Base-by-base conservation (phyloP, 2,888 invertebrate genomes). In the Trichogramma dendrolimi region DNA sequence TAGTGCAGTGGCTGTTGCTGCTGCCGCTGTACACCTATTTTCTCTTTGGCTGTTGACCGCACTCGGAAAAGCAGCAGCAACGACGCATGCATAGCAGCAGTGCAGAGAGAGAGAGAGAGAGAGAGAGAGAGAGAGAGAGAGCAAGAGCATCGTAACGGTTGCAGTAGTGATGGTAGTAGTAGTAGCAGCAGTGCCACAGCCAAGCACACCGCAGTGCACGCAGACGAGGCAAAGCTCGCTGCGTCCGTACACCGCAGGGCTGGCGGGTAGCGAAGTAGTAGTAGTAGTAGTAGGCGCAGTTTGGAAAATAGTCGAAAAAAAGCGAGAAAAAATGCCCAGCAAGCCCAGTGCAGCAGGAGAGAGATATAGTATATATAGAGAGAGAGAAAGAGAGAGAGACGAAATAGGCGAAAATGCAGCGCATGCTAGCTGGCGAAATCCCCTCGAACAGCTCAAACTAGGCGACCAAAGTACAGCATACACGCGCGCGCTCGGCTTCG, bases 381-480 rank as follows among this genome's bases (percentile, higher is more conserved):
- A 27, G 27, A 27, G 27, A 27, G n/a, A n/a, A n/a, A n/a, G n/a
- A 2, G 27, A 27, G 27, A 27, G 27, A 27, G 27, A 27, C 27
- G 27, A 58, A 58, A 59, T 59, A 59, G 14, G 10, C 5, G n/a
- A 48, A 38, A 51, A 41, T 10, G n/a, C 40, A 6, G n/a, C 8
- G 51, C 10, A 47, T 49, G 27, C 55, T 8, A 42, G 44, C 43
- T 11, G 42, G 8, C 40, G 10, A 55, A 55, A 58, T 55, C 51
- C 46, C 62, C 54, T 52, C 27, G 47, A 62, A 62, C 58, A 58
- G 53, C 53, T 51, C 43, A 38, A 53, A 10, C 14, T 40, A 40
- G 6, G 8, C n/a, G 6, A 41, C n/a, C 11, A 11, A 41, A 7
- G 42, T 7, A 42, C 6, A 14, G 42, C 11, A 53, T 6, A 42